Base-by-base conservation (phyloP, 2,113 vertebrate genomes). In the Lophius piscatorius region DNA sequence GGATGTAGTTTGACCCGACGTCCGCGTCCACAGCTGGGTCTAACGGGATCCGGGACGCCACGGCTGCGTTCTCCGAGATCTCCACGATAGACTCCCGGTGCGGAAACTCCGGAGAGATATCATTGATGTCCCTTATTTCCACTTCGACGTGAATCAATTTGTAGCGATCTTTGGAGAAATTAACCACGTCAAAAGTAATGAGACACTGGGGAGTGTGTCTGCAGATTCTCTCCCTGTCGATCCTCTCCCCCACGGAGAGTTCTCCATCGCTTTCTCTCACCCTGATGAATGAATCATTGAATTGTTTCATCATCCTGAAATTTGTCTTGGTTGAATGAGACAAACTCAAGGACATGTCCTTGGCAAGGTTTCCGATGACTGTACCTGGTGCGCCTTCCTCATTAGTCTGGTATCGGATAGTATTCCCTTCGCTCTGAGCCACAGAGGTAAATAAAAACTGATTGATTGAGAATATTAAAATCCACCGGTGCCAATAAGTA, bases 281-380 rank as follows among this genome's bases (percentile, higher is more conserved):
- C 52, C 92, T 86, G 54, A 98, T 90, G 83, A 96, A 92, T 11
- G 96, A 96, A 70, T 92, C 93, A 78, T 98, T 96, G 88, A 95
- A 94, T 82, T 94, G 95, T 85, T 94, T 94, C 96, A 98, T 95
- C 90, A 97, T 91, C 74, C 96, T 94, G 87, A 98, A 98, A 85
- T 90, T 93, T 85, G 82, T 93, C 76, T 91, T 92, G 78, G 93
- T 93, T 23, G 91, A 92, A 21, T 85, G 82, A 40, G 92, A 89
- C 54, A 88, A 88, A 77, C 90, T 94, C 87, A 95, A 90, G 74
- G 93, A 93, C 91, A 96, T 88, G 81, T 98, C 96, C 71, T 95
- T 94, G 55, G 95, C 95, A 8, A 98, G 87, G 24, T 94, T 96
- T 45, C 96, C 97, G 64, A 98, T 97, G 57, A 97, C 93, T 5